A percentile compares a stretch with the other conserved stretches of the same genome.
phyloP scores from a whole-genome alignment of 2,797 vertebrate species.

The Mionectes olivaceus region DNA sequence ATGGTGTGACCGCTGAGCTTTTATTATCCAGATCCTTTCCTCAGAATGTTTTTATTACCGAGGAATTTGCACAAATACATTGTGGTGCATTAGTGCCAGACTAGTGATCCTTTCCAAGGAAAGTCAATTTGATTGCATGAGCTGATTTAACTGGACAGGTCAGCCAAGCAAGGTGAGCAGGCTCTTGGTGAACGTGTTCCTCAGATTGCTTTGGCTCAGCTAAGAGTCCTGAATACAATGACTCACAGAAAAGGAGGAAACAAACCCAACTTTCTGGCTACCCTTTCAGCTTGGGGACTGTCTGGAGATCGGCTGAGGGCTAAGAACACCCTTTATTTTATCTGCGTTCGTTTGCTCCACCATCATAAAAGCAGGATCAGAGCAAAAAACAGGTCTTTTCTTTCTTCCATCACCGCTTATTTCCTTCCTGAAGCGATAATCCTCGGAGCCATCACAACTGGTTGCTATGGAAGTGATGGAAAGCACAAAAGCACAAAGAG shows the following conservation, averaged over 20 bases:
- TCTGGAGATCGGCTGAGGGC: background rate
- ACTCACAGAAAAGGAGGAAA: slow-evolving; percentile 26
- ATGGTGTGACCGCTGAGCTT: background rate
- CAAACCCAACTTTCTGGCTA: background rate
- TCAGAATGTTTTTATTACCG: background rate
- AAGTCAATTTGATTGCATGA: background rate
- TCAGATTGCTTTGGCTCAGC: background rate
- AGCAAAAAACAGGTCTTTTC: background rate
- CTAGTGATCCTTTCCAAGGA: background rate
- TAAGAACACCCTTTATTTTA: background rate
- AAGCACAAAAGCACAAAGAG: slow-evolving; percentile 50
- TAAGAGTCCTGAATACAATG: background rate
- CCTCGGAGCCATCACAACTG: slow-evolving; percentile 28
- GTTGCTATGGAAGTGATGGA: slow-evolving; percentile 63
- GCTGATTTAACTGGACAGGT: slow-evolving; percentile 6
- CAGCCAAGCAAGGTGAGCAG: slow-evolving; percentile 45
- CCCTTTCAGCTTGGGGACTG: background rate
- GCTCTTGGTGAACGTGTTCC: background rate
- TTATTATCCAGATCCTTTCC: background rate
- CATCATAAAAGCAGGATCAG: slow-evolving; percentile 11
- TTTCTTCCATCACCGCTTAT: slow-evolving; percentile 1
- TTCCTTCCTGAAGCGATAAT: slow-evolving; percentile 49
- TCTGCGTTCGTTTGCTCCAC: background rate
- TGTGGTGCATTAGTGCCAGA: background rate
- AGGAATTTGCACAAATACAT: slow-evolving; percentile 37